A percentile compares a stretch with the other conserved stretches of the same genome.
Conservation (phyloP, 2,797 vertebrate species). For the Rhynchonycteris naso region DNA sequence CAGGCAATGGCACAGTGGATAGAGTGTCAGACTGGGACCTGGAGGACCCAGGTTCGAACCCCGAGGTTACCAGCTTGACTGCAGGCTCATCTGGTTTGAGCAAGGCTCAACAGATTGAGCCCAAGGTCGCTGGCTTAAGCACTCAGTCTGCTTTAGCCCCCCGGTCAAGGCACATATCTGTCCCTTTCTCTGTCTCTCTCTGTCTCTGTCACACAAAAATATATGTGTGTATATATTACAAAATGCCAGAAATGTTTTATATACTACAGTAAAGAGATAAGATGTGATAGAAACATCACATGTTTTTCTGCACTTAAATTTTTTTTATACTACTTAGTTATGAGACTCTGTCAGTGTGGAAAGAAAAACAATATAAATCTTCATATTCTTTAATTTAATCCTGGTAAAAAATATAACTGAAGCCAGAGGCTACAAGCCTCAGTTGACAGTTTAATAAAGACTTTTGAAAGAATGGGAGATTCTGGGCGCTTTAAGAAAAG, state of each 20-base stretch:
- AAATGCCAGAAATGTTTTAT: conserved; percentile 49
- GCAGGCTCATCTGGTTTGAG: too few species aligned
- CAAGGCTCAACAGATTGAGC: too few species aligned
- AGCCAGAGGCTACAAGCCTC: conserved; percentile 45
- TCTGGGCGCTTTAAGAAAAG: neutral
- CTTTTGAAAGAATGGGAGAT: conserved; percentile 1
- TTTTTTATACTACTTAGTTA: conserved; percentile 56
- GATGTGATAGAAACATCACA: conserved; percentile 16
- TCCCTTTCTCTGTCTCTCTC: too few species aligned
- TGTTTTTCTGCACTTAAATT: conserved; percentile 38
- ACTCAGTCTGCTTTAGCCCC: too few species aligned
- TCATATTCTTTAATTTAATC: conserved; percentile 62
- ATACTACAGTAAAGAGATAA: neutral
- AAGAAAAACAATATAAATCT: conserved; percentile 2
- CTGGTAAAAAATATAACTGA: conserved; percentile 41
- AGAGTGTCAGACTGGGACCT: too few species aligned
- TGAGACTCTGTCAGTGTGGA: neutral
- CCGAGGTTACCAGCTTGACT: too few species aligned
- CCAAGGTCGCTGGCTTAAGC: too few species aligned
- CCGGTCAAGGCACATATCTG: too few species aligned
- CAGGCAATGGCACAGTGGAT: too few species aligned
- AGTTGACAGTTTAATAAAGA: conserved; percentile 57
- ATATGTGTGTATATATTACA: neutral
- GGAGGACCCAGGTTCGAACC: too few species aligned
- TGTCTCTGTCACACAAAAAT: neutral